A percentile compares a stretch with the other conserved stretches of the same genome.
Evolutionary conservation across 2,113 vertebrate genomes (phyloP).

Genomic region (Poecile atricapillus): DNA sequence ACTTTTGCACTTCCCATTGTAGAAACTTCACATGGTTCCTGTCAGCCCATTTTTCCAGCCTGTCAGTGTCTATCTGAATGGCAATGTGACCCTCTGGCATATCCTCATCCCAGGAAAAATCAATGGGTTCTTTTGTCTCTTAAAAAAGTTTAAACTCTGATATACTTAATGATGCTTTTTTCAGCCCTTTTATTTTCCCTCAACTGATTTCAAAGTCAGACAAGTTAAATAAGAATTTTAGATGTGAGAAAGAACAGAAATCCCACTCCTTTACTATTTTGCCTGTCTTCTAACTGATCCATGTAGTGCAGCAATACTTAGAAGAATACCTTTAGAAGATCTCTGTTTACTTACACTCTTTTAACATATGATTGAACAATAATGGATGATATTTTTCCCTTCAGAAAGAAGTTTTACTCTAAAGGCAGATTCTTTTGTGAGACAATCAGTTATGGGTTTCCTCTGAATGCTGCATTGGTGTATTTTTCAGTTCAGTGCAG

Average conservation of each 20-base stretch:
- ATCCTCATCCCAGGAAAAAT: neutral
- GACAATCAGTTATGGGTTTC: neutral
- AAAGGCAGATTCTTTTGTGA: neutral
- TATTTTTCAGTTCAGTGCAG: slow-evolving; percentile 17
- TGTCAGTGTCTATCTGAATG: neutral
- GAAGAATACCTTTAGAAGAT: slow-evolving; percentile 32
- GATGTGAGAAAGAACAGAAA: neutral
- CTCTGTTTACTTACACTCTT: slow-evolving; percentile 23
- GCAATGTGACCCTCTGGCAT: neutral
- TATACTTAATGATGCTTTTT: neutral
- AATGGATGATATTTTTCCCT: neutral
- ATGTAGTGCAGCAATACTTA: neutral
- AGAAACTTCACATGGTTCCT: neutral
- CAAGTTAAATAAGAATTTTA: slow-evolving; percentile 34
- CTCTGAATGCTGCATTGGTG: neutral
- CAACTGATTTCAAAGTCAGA: neutral
- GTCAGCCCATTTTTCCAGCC: neutral
- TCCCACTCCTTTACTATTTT: neutral
- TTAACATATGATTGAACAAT: slow-evolving; percentile 17
- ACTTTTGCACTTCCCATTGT: neutral
- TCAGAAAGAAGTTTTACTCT: neutral
- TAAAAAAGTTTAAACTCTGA: neutral
- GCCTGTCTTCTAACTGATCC: neutral
- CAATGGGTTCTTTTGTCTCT: neutral
- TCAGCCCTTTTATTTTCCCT: slow-evolving; percentile 11